These are phyloP conservation scores for Oryzias curvinotus DNA, from an alignment of 2,113 vertebrate genomes.

Conservation along the genomic window DNA sequence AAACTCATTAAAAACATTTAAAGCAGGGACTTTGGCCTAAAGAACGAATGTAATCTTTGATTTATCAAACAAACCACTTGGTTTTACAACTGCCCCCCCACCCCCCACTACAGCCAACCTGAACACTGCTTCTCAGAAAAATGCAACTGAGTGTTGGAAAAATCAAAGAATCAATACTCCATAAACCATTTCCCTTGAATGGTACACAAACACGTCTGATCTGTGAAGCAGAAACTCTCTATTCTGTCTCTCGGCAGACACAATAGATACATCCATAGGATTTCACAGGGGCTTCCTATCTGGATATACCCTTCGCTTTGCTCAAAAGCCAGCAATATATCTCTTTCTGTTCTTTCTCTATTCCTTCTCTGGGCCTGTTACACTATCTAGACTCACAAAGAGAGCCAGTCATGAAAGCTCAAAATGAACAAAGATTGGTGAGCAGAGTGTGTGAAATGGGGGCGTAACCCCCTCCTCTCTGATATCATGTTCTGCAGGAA, in stretches of 20 bases:
- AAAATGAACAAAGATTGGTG: conserved; percentile 43
- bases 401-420: conserved; percentile 50
- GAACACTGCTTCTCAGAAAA: too few species aligned
- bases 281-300: conserved; percentile 7
- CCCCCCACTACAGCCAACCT: too few species aligned
- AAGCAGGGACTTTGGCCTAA: too few species aligned
- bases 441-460: conserved; percentile 43
- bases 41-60: too few species aligned
- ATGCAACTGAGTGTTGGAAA: not conserved
- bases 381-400: conserved; percentile 20
- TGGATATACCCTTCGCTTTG: conserved; percentile 8
- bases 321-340: conserved; percentile 1
- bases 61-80: too few species aligned
- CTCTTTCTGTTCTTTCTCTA: conserved; percentile 1
- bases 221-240: conserved; percentile 8
- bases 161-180: conserved; percentile 4
- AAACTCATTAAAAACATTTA: too few species aligned
- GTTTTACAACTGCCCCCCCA: too few species aligned
- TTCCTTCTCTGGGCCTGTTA: conserved; percentile 47
- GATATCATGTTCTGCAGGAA: conserved; percentile 42
- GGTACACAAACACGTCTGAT: not conserved
- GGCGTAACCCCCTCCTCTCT: conserved; percentile 41
- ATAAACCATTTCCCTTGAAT: conserved; percentile 8
- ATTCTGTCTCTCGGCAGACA: conserved; percentile 1
- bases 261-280: conserved; percentile 5